A percentile compares a stretch with the other conserved stretches of the same genome.
These are phyloP conservation scores for Phylloscopus trochiloides DNA, from an alignment of 2,113 vertebrate genomes.

Conservation along the genomic window DNA sequence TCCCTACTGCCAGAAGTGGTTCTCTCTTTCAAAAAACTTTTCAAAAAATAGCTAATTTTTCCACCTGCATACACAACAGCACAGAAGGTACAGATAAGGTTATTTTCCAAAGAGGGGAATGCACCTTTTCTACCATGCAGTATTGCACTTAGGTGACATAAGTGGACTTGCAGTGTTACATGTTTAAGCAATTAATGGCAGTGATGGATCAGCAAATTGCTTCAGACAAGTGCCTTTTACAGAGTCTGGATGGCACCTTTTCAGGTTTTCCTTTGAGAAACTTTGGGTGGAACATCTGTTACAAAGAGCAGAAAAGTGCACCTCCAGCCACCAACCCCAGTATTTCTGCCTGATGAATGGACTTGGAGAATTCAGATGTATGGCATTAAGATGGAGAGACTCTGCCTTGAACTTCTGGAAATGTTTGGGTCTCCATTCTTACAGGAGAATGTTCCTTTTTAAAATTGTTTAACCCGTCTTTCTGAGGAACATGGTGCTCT, in stretches of 20 bases:
- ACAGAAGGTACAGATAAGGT: background rate
- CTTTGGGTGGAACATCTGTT: background rate
- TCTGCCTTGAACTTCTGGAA: background rate
- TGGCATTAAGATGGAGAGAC: background rate
- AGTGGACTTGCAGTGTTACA: background rate
- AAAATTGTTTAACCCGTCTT: background rate
- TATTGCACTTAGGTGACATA: background rate
- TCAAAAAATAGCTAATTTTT: background rate
- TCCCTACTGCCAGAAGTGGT: background rate
- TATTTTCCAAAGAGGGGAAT: background rate
- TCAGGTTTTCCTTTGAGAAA: background rate
- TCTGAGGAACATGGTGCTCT: background rate
- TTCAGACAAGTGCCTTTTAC: background rate
- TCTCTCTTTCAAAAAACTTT: background rate
- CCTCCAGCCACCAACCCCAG: background rate
- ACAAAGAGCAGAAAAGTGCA: background rate
- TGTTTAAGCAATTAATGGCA: background rate
- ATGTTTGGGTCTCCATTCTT: background rate
- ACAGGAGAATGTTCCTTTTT: background rate
- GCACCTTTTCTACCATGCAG: background rate
- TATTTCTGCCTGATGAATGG: background rate
- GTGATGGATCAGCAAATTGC: background rate
- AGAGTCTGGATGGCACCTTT: background rate
- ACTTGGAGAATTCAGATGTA: background rate
- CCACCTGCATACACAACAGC: background rate